Percentiles rank a stretch among this genome's conserved stretches.
Evolutionary conservation across 2,797 vertebrate species (phyloP).

Genomic region (Columba guinea): DNA sequence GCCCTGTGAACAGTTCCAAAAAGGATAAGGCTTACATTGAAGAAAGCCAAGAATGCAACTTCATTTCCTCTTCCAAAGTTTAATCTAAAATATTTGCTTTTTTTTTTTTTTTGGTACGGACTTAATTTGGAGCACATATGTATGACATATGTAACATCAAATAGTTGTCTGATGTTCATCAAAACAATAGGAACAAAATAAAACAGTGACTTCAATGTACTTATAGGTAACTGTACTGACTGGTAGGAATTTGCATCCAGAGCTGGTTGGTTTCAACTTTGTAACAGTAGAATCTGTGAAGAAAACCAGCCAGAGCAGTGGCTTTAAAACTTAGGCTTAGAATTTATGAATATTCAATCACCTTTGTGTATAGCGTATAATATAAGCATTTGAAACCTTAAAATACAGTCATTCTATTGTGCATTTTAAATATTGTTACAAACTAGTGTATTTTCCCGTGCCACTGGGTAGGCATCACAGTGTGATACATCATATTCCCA

Average conservation of each 20-base stretch:
- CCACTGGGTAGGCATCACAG: not conserved
- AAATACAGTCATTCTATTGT: not conserved
- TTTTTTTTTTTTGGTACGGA: not conserved
- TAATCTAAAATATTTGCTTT: not conserved
- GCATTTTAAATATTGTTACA: not conserved
- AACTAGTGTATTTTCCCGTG: not conserved
- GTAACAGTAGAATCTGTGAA: not conserved
- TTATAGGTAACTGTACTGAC: not conserved
- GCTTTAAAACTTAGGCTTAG: not conserved
- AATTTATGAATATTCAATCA: not conserved
- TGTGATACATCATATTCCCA: not conserved
- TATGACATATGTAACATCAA: not conserved
- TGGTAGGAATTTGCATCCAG: not conserved
- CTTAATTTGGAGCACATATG: not conserved
- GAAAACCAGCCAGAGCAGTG: not conserved
- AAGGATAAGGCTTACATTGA: not conserved
- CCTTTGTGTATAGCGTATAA: not conserved
- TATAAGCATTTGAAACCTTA: not conserved
- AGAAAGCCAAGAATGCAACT: conserved; percentile 22
- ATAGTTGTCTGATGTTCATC: not conserved
- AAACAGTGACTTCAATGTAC: not conserved
- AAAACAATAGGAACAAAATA: not conserved
- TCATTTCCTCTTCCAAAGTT: conserved; percentile 42
- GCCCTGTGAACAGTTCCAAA: not conserved
- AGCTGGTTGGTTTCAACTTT: not conserved